These are phyloP conservation scores for Drosophila pandora DNA, from an alignment of 1,140 invertebrate species.

Conservation along the genomic window DNA sequence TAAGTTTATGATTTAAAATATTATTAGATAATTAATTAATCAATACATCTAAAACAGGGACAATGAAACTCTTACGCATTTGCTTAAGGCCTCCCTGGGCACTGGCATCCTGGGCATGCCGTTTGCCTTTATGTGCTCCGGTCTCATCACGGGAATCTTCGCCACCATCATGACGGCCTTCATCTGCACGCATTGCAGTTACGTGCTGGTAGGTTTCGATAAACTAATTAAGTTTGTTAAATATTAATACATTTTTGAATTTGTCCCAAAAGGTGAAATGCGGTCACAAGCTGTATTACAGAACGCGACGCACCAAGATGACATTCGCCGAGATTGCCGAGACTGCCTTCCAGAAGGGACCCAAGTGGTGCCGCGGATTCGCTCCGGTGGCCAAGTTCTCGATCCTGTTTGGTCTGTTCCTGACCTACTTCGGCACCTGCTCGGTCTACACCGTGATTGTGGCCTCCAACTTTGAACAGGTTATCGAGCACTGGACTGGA, in stretches of 20 bases:
- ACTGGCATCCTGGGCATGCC: constrained; percentile 97
- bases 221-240: no score
- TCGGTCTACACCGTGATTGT: constrained; percentile 93
- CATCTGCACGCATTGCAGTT: constrained; percentile 94
- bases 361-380: constrained; percentile 87
- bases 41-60: constrained; percentile 85
- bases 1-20: constrained; percentile 84
- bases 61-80: constrained; percentile 92
- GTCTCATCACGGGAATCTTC: constrained; percentile 90
- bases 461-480: constrained; percentile 89
- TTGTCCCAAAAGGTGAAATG: constrained; percentile 88
- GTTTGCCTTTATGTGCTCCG: constrained; percentile 91
- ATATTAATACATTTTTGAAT: neutral
- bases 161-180: constrained; percentile 91
- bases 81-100: constrained; percentile 94
- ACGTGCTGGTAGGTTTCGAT: constrained; percentile 90
- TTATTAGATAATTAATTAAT: neutral
- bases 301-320: constrained; percentile 88
- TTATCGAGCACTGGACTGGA: constrained; percentile 85
- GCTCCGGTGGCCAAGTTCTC: constrained; percentile 87
- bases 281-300: constrained; percentile 90
- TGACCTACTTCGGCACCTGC: constrained; percentile 93
- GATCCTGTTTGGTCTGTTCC: constrained; percentile 87
- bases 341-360: constrained; percentile 89
- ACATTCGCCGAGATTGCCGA: constrained; percentile 91